Percentiles rank a stretch among this genome's conserved stretches.
These are phyloP conservation scores for Takifugu flavidus DNA, from an alignment of 2,113 vertebrate genomes.

Conservation along the genomic window DNA sequence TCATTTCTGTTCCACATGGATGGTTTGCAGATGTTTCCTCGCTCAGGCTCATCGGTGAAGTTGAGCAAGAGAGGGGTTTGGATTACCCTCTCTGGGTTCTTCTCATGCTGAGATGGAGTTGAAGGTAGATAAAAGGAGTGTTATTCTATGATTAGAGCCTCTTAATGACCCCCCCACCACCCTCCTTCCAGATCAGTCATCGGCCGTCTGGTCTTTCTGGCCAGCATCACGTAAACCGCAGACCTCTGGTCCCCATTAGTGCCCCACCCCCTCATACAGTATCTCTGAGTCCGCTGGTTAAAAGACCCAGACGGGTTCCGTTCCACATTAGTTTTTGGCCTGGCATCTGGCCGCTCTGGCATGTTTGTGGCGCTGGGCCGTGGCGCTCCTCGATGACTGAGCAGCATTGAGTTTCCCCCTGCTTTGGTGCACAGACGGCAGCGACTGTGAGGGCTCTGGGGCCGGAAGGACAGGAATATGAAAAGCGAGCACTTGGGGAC, in stretches of 20 bases:
- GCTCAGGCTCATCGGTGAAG: constrained; percentile 39
- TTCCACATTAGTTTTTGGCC: constrained; percentile 56
- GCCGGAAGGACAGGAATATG: neutral
- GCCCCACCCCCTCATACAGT: constrained; percentile 35
- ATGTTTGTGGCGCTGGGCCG: constrained; percentile 54
- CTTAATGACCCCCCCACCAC: constrained; percentile 39
- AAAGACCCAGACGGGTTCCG: constrained; percentile 57
- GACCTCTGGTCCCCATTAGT: constrained; percentile 71
- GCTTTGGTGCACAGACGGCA: constrained; percentile 54
- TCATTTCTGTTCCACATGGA: constrained; percentile 33
- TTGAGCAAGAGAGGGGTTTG: constrained; percentile 13
- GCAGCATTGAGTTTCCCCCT: constrained; percentile 33
- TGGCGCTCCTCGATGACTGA: constrained; percentile 53
- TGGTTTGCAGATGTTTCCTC: constrained; percentile 65
- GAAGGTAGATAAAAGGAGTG: constrained; percentile 59
- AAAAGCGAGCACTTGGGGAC: neutral
- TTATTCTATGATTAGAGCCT: constrained; percentile 69
- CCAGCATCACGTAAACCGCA: constrained; percentile 60
- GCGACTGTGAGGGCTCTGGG: constrained; percentile 7
- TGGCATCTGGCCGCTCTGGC: constrained; percentile 40
- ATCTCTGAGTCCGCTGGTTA: constrained; percentile 44
- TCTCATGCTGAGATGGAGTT: constrained; percentile 48
- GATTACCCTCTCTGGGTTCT: constrained; percentile 41
- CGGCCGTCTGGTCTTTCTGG: constrained; percentile 61
- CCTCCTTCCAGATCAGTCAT: constrained; percentile 61